A percentile compares a stretch with the other conserved stretches of the same genome.
Evolutionary conservation across 2,797 vertebrate genomes (phyloP).

Genomic region (Ctenosaura bakeri): DNA sequence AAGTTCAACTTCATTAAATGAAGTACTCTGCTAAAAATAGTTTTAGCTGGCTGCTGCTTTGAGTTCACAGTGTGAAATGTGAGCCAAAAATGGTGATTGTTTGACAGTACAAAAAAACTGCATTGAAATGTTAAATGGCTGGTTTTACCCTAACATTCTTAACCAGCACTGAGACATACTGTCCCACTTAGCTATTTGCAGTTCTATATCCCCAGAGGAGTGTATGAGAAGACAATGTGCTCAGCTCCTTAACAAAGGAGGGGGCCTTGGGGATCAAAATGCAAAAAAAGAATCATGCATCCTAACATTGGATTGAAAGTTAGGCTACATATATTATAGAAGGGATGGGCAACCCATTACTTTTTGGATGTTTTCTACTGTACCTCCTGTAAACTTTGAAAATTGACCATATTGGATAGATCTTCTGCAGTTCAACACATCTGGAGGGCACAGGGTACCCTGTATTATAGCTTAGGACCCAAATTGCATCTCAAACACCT

Average conservation of each 20-base stretch:
- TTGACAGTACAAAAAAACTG: background rate
- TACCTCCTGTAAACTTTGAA: too few relatives aligned
- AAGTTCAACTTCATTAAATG: slow-evolving; percentile 17
- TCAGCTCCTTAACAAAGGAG: background rate
- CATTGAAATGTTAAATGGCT: background rate
- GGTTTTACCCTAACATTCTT: background rate
- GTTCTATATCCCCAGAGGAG: background rate
- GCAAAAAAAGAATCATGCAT: too few relatives aligned
- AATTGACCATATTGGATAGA: too few relatives aligned
- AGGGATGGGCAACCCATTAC: too few relatives aligned
- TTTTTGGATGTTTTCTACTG: too few relatives aligned
- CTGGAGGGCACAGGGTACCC: too few relatives aligned
- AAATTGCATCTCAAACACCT: background rate
- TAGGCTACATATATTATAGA: background rate
- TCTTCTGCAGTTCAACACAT: too few relatives aligned
- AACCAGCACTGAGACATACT: background rate
- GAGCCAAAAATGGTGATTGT: slow-evolving; percentile 3
- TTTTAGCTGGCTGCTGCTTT: background rate
- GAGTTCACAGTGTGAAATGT: background rate
- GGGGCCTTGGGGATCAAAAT: background rate
- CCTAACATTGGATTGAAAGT: background rate
- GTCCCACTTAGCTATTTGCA: background rate
- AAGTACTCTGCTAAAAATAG: slow-evolving; percentile 32
- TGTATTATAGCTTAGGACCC: background rate
- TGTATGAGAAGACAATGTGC: background rate